Evolutionary conservation across 2,113 vertebrate species (phyloP), one percentile per base, ranked within the genome.

Genomic region (Odontesthes bonariensis): DNA sequence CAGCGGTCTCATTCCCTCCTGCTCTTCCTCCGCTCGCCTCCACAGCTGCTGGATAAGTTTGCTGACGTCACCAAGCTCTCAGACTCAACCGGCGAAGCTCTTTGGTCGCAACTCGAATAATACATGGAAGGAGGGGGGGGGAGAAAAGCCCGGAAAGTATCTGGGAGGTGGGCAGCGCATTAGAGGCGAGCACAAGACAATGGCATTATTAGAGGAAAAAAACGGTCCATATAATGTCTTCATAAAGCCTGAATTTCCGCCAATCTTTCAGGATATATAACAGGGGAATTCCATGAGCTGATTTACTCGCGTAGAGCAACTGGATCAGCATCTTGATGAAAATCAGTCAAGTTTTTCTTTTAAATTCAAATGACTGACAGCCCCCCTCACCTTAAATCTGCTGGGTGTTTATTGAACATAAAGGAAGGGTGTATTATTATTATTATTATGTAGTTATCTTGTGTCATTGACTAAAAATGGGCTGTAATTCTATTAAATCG

Each of bases 11-110:
- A 4, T 20, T 82, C 61, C 81, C 69, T 47, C 65, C 72, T 84
- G 82, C 67, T 70, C 77, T 57, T 68, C 63, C 49, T 65, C 63
- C 5, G 68, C 62, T 77, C 60, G 19, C 56, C 77, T 42, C 72
- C 33, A 73, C 84, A 72, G 83, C 76, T 81, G 80, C 83, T 73
- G 75, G 79, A 82, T 10, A 86, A 83, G 79, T 87, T 86, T 69
- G 75, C 63, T 94, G 92, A 94, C 93, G 93, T 93, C 93, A 93
- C 23, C 85, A 31, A 51, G 77, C 84, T 8, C 77, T 69, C 71
- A 0, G 80, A 64, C 66, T 79, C 58, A 46, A 8, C 64, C 75
- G 59, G 60, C 63, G 6, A 9, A 74, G 85, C 76, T 71, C 66
- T 80, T 31, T 75, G 83, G 79, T 81, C 69, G 49, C 59, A 66